Conservation (phyloP, 2,888 invertebrate species). For the Nomada ferruginata region DNA sequence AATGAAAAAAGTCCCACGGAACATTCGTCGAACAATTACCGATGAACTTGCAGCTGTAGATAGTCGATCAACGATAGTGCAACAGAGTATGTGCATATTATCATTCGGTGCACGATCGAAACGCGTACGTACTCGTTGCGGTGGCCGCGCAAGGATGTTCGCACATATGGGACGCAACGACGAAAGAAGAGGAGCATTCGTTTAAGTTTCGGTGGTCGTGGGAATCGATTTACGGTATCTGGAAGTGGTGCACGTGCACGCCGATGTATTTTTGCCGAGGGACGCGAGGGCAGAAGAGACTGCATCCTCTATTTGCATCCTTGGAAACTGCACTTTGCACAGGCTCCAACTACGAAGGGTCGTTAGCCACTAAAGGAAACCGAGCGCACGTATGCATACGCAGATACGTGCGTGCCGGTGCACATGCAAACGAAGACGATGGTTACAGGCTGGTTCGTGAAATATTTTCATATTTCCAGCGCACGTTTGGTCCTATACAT, state of each 20-base stretch:
- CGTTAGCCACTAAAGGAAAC: conserved; percentile 52
- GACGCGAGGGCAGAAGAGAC: conserved; percentile 42
- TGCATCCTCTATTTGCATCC: conserved; percentile 67
- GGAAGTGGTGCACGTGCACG: conserved; percentile 65
- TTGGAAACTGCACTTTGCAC: conserved; percentile 45
- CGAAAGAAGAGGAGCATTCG: conserved; percentile 40
- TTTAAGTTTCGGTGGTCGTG: conserved; percentile 60
- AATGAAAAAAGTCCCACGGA: no score
- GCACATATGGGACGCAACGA: conserved; percentile 51
- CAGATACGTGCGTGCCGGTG: background rate
- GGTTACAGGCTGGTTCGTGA: conserved; percentile 6
- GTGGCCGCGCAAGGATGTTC: conserved; percentile 15
- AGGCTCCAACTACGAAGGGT: conserved; percentile 21
- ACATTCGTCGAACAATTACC: no score
- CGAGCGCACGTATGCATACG: conserved; percentile 18
- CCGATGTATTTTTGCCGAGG: conserved; percentile 64
- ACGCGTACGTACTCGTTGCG: background rate
- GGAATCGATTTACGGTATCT: conserved; percentile 69
- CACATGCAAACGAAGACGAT: background rate
- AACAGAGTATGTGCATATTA: no score
- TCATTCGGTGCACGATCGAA: background rate
- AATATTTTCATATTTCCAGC: conserved; percentile 43
- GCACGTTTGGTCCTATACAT: background rate
- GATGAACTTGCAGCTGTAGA: no score
- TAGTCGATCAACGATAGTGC: no score